phyloP scores from a whole-genome alignment of 2,888 invertebrate species.

The Cryptosula pallasiana region DNA sequence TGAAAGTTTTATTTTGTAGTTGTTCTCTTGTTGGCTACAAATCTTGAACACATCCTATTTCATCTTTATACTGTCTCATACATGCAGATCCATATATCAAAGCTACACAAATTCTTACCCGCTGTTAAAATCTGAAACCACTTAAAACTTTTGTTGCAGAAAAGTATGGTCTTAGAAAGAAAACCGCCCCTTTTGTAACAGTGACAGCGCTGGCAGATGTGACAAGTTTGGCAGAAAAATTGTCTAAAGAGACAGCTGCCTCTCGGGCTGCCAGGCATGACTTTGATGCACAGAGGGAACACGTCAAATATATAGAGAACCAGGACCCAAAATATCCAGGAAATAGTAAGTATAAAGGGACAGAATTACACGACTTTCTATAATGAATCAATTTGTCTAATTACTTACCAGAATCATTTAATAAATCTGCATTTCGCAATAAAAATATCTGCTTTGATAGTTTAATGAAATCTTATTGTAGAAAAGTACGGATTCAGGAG shows the following conservation, averaged over 20 bases:
- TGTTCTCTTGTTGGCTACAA: too few species aligned
- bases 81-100: too few species aligned
- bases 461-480: neutral
- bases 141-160: neutral
- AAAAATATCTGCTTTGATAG: too few species aligned
- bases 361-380: neutral
- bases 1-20: neutral
- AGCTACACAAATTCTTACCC: too few species aligned
- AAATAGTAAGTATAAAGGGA: neutral
- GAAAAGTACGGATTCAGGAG: conserved; percentile 20
- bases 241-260: conserved; percentile 18
- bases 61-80: too few species aligned
- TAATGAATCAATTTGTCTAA: too few species aligned
- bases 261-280: conserved; percentile 9
- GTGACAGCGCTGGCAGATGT: neutral
- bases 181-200: neutral
- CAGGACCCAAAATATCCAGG: conserved; percentile 11
- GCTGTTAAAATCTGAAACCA: neutral
- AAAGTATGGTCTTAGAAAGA: conserved; percentile 6
- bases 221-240: neutral
- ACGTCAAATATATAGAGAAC: conserved; percentile 12
- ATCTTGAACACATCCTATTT: too few species aligned
- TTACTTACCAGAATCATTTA: too few species aligned
- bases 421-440: too few species aligned
- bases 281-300: conserved; percentile 18